These are phyloP conservation scores for Malthinus flaveolus DNA, from an alignment of 2,888 invertebrate genomes.

Conservation along the genomic window DNA sequence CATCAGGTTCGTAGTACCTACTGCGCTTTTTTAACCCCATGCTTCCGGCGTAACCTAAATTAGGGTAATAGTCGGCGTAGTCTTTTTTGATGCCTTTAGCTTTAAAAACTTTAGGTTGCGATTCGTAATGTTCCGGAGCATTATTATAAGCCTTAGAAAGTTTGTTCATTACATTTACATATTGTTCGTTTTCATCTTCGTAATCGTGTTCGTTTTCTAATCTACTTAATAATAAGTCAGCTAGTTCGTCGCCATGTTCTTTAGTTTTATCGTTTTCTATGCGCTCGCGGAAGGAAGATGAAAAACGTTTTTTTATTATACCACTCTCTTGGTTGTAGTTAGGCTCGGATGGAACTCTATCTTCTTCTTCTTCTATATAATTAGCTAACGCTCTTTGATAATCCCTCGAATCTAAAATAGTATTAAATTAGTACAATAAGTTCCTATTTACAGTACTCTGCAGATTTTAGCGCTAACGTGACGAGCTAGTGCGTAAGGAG, in stretches of 20 bases:
- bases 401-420: constrained; percentile 18
- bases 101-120: constrained; percentile 34
- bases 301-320: constrained; percentile 50
- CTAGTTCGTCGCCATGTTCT: constrained; percentile 45
- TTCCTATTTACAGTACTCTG: not conserved
- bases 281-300: constrained; percentile 61
- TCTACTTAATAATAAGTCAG: constrained; percentile 43
- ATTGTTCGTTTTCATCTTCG: constrained; percentile 40
- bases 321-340: constrained; percentile 31
- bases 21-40: constrained; percentile 47
- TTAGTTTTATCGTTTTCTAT: constrained; percentile 59
- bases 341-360: constrained; percentile 28
- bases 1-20: constrained; percentile 35
- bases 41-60: constrained; percentile 46
- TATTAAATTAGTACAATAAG: not conserved
- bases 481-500: too few relatives aligned
- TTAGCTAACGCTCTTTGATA: constrained; percentile 34
- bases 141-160: constrained; percentile 63
- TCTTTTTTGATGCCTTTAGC: constrained; percentile 34
- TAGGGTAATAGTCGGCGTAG: constrained; percentile 40
- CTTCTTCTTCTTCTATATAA: constrained; percentile 40
- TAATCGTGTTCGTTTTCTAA: constrained; percentile 56
- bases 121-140: constrained; percentile 46
- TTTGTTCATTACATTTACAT: constrained; percentile 59
- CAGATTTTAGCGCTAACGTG: too few relatives aligned